Percentiles rank a stretch among this genome's conserved stretches.
Evolutionary conservation across 2,888 invertebrate species (phyloP).

Genomic region (Rhamnusium bicolor): DNA sequence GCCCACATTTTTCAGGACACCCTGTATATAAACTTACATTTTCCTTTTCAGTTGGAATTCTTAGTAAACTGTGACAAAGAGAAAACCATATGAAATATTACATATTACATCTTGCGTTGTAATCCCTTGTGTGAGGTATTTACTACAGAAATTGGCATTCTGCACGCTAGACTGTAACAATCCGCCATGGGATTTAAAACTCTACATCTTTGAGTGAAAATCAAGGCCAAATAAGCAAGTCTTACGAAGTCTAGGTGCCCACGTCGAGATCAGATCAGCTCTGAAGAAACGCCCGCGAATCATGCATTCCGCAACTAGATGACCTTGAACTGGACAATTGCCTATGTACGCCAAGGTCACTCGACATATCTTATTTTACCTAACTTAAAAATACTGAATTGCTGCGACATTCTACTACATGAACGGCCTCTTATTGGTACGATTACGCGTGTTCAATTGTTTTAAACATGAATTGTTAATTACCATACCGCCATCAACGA

Average conservation of each 20-base stretch:
- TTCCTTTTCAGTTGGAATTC: too few relatives aligned
- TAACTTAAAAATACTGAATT: slow-evolving; percentile 10
- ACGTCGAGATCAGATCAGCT: slow-evolving; percentile 35
- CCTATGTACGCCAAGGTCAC: slow-evolving; percentile 59
- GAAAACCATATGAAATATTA: background rate
- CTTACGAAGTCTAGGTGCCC: slow-evolving; percentile 7
- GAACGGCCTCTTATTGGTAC: slow-evolving; percentile 19
- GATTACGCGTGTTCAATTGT: slow-evolving; percentile 11
- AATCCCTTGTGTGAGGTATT: background rate
- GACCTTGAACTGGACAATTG: slow-evolving; percentile 66
- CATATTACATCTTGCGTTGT: background rate
- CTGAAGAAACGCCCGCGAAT: slow-evolving; percentile 61
- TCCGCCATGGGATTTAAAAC: background rate
- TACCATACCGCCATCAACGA: background rate
- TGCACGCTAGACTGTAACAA: background rate
- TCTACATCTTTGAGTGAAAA: background rate
- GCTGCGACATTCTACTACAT: slow-evolving; percentile 4
- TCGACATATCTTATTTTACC: slow-evolving; percentile 24
- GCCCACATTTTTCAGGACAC: too few relatives aligned
- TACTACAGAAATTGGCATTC: background rate
- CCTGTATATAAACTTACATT: too few relatives aligned
- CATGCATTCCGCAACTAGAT: slow-evolving; percentile 60
- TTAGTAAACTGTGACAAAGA: too few relatives aligned
- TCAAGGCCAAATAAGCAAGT: slow-evolving; percentile 32
- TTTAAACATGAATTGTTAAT: slow-evolving; percentile 25